A percentile compares a stretch with the other conserved stretches of the same genome.
These are phyloP conservation scores for Xanthorhoe spadicearia DNA, from an alignment of 2,888 invertebrate species.

Conservation along the genomic window DNA sequence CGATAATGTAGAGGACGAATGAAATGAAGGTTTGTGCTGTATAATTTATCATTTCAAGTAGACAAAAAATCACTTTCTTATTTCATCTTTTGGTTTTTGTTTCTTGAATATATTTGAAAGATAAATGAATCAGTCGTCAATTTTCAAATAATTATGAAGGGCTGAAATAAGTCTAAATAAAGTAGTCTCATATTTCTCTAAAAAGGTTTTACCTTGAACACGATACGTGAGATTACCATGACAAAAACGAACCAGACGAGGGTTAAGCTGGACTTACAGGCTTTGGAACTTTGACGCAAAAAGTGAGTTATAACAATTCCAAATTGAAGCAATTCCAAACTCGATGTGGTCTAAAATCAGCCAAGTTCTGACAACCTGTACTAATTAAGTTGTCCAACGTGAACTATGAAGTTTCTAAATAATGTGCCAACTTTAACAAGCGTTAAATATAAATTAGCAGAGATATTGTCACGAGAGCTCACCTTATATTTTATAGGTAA, in stretches of 20 bases:
- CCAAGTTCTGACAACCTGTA: conserved; percentile 6
- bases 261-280: conserved; percentile 17
- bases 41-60: conserved; percentile 24
- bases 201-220: conserved; percentile 4
- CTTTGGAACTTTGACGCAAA: conserved; percentile 7
- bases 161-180: conserved; percentile 7
- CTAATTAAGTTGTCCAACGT: conserved; percentile 8
- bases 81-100: background rate
- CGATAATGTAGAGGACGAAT: conserved; percentile 15
- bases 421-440: conserved; percentile 1
- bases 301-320: conserved; percentile 8
- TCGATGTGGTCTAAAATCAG: background rate
- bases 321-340: conserved; percentile 4
- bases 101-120: conserved; percentile 1
- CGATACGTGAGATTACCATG: conserved; percentile 20
- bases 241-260: conserved; percentile 20
- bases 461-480: conserved; percentile 7
- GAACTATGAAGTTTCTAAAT: conserved; percentile 9
- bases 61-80: conserved; percentile 4
- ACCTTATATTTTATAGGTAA: conserved; percentile 10
- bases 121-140: conserved; percentile 8
- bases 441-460: conserved; percentile 2
- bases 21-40: conserved; percentile 17
- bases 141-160: background rate
- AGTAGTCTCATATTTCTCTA: conserved; percentile 8